phyloP scores from a whole-genome alignment of 2,113 vertebrate genomes.

The Epinephelus lanceolatus region DNA sequence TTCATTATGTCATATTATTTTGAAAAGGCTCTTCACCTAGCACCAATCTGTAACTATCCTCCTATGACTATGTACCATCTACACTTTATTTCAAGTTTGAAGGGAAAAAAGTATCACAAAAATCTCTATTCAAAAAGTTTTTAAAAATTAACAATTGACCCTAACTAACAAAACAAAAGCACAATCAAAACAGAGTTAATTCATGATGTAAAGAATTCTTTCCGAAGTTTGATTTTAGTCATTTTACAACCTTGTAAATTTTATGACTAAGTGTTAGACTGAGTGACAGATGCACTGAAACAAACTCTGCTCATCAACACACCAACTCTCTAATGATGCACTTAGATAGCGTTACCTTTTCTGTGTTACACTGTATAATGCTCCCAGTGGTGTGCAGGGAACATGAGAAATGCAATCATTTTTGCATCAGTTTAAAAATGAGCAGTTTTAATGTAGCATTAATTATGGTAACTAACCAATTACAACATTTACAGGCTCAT shows the following conservation, averaged over 20 bases:
- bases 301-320: too few species aligned
- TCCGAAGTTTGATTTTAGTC: neutral
- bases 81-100: neutral
- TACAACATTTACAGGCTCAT: conserved; percentile 1
- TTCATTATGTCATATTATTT: neutral
- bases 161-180: neutral
- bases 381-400: neutral
- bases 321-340: neutral
- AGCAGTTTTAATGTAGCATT: conserved; percentile 12
- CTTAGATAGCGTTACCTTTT: neutral
- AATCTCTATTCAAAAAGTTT: neutral
- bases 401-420: conserved; percentile 1
- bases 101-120: neutral
- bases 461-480: conserved; percentile 25
- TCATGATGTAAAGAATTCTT: neutral
- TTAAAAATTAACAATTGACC: too few species aligned
- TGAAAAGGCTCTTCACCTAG: neutral
- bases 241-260: neutral
- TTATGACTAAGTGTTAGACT: neutral
- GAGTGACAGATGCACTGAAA: neutral
- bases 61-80: neutral
- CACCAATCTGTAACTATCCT: neutral
- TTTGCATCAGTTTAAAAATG: conserved; percentile 2
- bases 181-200: neutral
- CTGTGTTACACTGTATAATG: neutral